A percentile compares a stretch with the other conserved stretches of the same genome.
These are phyloP conservation scores for Geotrypetes seraphini DNA, from an alignment of 2,797 vertebrate species.

Conservation along the genomic window DNA sequence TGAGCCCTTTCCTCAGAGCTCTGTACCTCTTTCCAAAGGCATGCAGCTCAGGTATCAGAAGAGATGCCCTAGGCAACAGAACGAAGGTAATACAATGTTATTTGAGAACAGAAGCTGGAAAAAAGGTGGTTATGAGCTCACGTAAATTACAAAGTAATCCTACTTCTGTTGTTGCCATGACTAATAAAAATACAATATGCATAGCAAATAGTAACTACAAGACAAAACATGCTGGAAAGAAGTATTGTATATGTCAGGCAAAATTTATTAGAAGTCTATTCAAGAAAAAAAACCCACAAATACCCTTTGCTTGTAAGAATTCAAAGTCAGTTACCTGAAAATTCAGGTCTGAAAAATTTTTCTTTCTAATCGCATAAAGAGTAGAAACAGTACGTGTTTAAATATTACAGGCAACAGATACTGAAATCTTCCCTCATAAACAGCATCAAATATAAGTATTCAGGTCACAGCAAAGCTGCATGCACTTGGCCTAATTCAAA, in stretches of 20 bases:
- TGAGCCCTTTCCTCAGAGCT: no score
- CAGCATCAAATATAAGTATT: conserved; percentile 53
- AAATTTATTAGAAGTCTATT: conserved; percentile 86
- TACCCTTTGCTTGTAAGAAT: conserved; percentile 63
- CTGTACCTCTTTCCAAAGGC: no score
- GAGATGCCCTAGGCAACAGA: no score
- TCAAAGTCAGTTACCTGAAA: conserved; percentile 53
- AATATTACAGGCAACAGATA: conserved; percentile 64
- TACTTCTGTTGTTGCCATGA: no score
- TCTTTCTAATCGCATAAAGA: conserved; percentile 63
- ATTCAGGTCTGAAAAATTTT: conserved; percentile 53
- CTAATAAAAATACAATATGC: no score
- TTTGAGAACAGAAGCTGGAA: no score
- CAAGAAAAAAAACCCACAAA: conserved; percentile 60
- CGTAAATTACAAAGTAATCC: no score
- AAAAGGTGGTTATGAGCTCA: no score
- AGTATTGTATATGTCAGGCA: conserved; percentile 58
- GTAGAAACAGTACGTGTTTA: conserved; percentile 60
- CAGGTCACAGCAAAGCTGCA: conserved; percentile 59
- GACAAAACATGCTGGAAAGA: no score
- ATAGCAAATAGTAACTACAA: no score
- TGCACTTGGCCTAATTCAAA: conserved; percentile 54
- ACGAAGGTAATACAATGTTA: no score
- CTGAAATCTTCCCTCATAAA: conserved; percentile 51
- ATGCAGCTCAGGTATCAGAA: no score